Evolutionary conservation across 2,113 vertebrate genomes (phyloP).

Genomic region (Brachypteracias leptosomus): DNA sequence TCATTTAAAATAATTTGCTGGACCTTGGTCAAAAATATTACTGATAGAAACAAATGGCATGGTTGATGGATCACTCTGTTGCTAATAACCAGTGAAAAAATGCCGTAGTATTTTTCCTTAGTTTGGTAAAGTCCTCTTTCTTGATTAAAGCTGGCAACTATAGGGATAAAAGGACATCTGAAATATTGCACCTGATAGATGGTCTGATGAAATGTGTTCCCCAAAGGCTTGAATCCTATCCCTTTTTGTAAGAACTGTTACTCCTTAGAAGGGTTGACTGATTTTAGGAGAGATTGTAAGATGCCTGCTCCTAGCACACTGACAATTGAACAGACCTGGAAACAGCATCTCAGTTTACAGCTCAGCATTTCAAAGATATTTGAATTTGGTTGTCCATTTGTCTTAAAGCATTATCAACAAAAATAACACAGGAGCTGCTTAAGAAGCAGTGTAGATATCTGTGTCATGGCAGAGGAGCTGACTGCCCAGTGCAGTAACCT

Average conservation of each 20-base stretch:
- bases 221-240: neutral
- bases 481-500: neutral
- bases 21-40: neutral
- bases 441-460: neutral
- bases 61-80: neutral
- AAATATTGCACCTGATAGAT: neutral
- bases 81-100: neutral
- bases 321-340: neutral
- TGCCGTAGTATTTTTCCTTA: neutral
- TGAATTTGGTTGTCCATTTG: neutral
- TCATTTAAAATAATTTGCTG: constrained; percentile 17
- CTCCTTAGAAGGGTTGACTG: neutral
- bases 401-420: neutral
- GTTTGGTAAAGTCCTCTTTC: neutral
- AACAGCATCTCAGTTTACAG: neutral
- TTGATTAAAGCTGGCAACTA: constrained; percentile 10
- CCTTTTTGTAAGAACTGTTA: neutral
- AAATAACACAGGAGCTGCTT: neutral
- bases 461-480: neutral
- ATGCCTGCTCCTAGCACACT: neutral
- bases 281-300: neutral
- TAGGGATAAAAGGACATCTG: neutral
- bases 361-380: neutral
- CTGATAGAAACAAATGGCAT: neutral
- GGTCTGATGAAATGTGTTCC: neutral